A percentile compares a stretch with the other conserved stretches of the same genome.
phyloP scores from a whole-genome alignment of 2,797 vertebrate species.

The Melopsittacus undulatus region DNA sequence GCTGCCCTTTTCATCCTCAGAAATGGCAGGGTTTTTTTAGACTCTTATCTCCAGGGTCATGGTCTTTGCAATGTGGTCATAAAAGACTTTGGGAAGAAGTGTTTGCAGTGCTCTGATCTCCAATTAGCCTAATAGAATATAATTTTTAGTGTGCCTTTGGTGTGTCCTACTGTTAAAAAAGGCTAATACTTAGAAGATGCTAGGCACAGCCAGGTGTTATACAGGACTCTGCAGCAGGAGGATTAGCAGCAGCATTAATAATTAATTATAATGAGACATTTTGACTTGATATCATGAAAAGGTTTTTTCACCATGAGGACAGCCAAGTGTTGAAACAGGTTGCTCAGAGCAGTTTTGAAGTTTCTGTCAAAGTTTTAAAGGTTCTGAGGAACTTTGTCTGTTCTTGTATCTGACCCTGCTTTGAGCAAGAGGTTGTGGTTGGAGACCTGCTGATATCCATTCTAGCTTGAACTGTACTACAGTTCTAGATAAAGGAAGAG shows the following conservation, averaged over 20 bases:
- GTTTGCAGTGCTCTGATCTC: background rate
- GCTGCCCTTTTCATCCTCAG: background rate
- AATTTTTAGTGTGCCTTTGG: background rate
- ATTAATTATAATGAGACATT: background rate
- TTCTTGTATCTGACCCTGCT: background rate
- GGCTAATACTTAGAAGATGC: background rate
- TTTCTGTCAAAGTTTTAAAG: background rate
- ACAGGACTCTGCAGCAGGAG: background rate
- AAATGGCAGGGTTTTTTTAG: background rate
- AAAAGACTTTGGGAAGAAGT: background rate
- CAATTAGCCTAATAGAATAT: background rate
- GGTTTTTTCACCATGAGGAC: background rate
- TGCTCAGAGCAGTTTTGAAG: background rate
- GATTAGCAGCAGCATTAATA: background rate
- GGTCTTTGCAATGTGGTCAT: background rate
- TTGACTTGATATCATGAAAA: background rate
- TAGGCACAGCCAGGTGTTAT: background rate
- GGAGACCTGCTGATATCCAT: background rate
- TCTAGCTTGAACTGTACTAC: background rate
- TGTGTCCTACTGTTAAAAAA: background rate
- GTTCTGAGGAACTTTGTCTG: background rate
- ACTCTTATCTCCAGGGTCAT: background rate
- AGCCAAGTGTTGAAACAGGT: background rate
- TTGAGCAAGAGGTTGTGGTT: background rate
- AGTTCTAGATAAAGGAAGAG: background rate